Evolutionary conservation across 2,888 invertebrate species (phyloP), one percentile per base, ranked within the genome.

Genomic region (Rhogogaster chlorosoma): DNA sequence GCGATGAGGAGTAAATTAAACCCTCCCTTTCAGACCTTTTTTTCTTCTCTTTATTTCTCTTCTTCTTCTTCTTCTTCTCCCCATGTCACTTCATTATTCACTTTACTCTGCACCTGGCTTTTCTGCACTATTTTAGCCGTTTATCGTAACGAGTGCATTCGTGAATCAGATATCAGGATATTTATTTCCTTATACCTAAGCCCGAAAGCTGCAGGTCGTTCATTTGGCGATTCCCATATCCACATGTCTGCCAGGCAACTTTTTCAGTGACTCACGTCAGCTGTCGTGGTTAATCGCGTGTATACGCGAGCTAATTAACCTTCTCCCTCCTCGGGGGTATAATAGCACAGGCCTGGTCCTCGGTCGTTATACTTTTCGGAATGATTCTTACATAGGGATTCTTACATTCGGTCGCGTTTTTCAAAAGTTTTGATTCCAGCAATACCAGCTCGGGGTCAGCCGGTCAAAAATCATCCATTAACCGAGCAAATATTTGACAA

Each of bases 401-500:
- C 18, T 45, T 10, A n/a, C 9, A 73, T 36, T 38, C 9, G 18
- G 15, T 71, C 2, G 10, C 71, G 26, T 3, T 61, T 61, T 61
- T 4, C 22, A 0, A 67, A 32, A 32, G 32, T 67, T 67, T 32
- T 10, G 36, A 73, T n/a, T 42, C 22, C 26, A 38, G 42, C 15
- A 42, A 22, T 42, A 73, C 45, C 36, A 12, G 32, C 45, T 18
- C 15, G 32, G 80, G 53, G 70, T 71, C 84, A 53, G 38, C 45
- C 18, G 82, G 70, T 85, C 70, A 85, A 85, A 85, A 85, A 85
- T 78, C 70, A 82, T 70, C 82, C 82, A 85, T 82, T 71, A 85
- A 38, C 26, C 49, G n/a, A 18, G 71, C 38, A 85, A 85, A 85
- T 82, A 71, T 85, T 85, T 85, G 84, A 71, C 83, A 32, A 83